Evolutionary conservation across 2,797 vertebrate species (phyloP).

Genomic region (Enteromius thamalakanensis): DNA sequence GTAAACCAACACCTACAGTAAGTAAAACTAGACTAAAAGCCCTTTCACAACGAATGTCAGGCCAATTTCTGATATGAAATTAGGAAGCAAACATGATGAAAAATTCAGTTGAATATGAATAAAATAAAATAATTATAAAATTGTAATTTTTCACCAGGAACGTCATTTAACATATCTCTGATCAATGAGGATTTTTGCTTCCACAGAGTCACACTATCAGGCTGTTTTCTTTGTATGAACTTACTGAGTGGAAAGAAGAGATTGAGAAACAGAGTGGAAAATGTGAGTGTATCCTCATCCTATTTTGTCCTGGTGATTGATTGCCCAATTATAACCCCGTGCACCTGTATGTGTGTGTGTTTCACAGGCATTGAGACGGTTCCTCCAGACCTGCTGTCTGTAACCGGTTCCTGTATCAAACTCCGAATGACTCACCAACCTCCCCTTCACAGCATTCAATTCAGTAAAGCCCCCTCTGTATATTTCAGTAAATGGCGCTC

Average conservation of each 20-base stretch:
- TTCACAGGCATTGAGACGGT: slow-evolving; percentile 72
- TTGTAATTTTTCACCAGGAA: neutral
- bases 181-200: neutral
- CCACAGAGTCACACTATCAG: slow-evolving; percentile 73
- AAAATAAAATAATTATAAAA: neutral
- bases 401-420: slow-evolving; percentile 78
- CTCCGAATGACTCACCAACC: slow-evolving; percentile 81
- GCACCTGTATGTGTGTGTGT: slow-evolving; percentile 29
- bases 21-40: neutral
- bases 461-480: slow-evolving; percentile 60
- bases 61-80: neutral
- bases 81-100: neutral
- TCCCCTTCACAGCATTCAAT: slow-evolving; percentile 62
- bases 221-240: slow-evolving; percentile 72
- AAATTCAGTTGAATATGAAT: neutral
- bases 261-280: slow-evolving; percentile 71
- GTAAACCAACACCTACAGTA: neutral
- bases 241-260: slow-evolving; percentile 76
- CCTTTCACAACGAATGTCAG: neutral
- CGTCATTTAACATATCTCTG: neutral
- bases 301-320: neutral
- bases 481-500: neutral
- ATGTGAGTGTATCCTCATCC: slow-evolving; percentile 65
- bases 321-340: neutral
- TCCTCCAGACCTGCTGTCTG: slow-evolving; percentile 77